phyloP scores from a whole-genome alignment of 2,888 invertebrate genomes.

The Leucophenga montana region DNA sequence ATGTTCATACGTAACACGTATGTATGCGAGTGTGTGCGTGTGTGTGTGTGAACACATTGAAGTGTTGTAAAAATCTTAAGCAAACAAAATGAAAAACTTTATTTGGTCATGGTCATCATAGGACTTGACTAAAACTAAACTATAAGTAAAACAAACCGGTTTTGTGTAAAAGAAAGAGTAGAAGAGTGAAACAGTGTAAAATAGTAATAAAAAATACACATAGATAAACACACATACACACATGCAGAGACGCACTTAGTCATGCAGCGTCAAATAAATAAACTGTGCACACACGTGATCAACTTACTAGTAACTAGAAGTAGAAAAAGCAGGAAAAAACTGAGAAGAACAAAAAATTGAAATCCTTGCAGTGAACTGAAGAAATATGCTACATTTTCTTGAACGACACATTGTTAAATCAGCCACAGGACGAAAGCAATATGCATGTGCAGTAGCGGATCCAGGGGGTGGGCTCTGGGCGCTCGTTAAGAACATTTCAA shows the following conservation, averaged over 20 bases:
- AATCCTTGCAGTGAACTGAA: conserved; percentile 25
- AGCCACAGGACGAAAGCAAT: background rate
- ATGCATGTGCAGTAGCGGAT: no score
- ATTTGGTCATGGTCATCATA: conserved; percentile 65
- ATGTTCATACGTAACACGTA: no score
- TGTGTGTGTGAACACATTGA: conserved; percentile 51
- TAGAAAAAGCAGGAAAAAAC: conserved; percentile 10
- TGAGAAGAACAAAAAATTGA: conserved; percentile 3
- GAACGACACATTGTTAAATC: conserved; percentile 27
- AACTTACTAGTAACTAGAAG: conserved; percentile 33
- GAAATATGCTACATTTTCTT: conserved; percentile 37
- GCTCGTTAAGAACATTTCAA: no score
- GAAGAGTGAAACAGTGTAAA: background rate
- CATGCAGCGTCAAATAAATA: conserved; percentile 58
- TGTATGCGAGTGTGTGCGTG: conserved; percentile 23
- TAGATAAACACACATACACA: conserved; percentile 22
- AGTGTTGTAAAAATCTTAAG: conserved; percentile 60
- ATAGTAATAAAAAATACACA: background rate
- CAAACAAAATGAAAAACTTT: conserved; percentile 48
- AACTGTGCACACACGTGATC: conserved; percentile 61
- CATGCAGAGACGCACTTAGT: conserved; percentile 10
- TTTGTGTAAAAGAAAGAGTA: conserved; percentile 33
- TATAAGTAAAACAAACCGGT: conserved; percentile 60
- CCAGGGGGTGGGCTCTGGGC: no score
- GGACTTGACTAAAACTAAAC: conserved; percentile 63